phyloP scores from a whole-genome alignment of 2,888 invertebrate species.

The Apocheima hispidaria region DNA sequence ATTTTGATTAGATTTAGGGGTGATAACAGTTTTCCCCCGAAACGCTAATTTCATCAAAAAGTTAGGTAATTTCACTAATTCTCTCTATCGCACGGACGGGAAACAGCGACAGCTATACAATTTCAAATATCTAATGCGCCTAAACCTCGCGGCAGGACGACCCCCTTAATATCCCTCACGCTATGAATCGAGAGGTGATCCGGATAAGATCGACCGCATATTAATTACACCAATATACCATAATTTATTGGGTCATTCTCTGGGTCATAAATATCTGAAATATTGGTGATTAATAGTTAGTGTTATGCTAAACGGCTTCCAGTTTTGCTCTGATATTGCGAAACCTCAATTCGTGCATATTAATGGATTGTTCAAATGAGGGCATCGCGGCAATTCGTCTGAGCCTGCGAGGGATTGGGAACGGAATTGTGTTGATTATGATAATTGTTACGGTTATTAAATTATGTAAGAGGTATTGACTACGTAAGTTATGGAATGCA shows the following conservation, averaged over 20 bases:
- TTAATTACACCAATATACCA: constrained; percentile 21
- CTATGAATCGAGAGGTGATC: constrained; percentile 2
- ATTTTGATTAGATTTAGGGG: too few relatives aligned
- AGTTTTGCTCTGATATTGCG: constrained; percentile 17
- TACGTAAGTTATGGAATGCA: neutral
- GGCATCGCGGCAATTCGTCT: neutral
- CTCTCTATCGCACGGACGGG: too few relatives aligned
- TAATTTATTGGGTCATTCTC: too few relatives aligned
- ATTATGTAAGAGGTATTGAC: neutral
- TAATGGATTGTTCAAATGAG: constrained; percentile 17
- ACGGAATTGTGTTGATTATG: neutral
- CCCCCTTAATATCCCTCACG: constrained; percentile 3
- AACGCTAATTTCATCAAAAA: too few relatives aligned
- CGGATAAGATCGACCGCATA: constrained; percentile 11
- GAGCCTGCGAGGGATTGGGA: constrained; percentile 2
- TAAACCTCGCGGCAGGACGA: too few relatives aligned
- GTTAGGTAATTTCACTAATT: too few relatives aligned
- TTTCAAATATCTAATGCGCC: too few relatives aligned
- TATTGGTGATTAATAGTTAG: constrained; percentile 17
- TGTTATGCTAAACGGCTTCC: constrained; percentile 21
- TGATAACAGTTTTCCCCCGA: too few relatives aligned
- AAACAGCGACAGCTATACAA: too few relatives aligned
- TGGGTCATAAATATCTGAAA: too few relatives aligned
- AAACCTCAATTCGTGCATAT: constrained; percentile 16
- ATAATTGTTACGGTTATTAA: neutral